A percentile compares a stretch with the other conserved stretches of the same genome.
Conservation (phyloP, 2,888 invertebrate genomes). For the Cetonia aurata region DNA sequence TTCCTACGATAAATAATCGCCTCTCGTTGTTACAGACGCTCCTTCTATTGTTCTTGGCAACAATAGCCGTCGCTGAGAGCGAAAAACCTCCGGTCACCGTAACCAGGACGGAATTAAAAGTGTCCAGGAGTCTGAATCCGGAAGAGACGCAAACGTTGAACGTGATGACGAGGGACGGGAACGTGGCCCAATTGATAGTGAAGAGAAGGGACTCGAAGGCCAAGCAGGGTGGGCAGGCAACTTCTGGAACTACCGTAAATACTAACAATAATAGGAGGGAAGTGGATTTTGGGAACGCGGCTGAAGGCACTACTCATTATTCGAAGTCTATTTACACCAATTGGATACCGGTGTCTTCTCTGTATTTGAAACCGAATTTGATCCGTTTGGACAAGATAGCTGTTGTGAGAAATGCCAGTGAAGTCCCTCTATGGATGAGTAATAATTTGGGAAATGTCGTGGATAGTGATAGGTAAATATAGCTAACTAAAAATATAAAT, state of each 20-base stretch:
- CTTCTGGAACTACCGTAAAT: slow-evolving; percentile 9
- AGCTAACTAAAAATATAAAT: background rate
- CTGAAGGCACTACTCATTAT: slow-evolving; percentile 22
- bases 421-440: slow-evolving; percentile 45
- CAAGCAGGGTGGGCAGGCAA: slow-evolving; percentile 27
- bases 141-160: slow-evolving; percentile 82
- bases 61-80: slow-evolving; percentile 55
- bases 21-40: slow-evolving; percentile 70
- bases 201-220: slow-evolving; percentile 76
- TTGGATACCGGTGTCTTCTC: slow-evolving; percentile 64
- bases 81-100: slow-evolving; percentile 67
- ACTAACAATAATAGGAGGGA: slow-evolving; percentile 18
- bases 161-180: slow-evolving; percentile 82
- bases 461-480: slow-evolving; percentile 61
- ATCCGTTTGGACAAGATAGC: slow-evolving; percentile 60
- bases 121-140: slow-evolving; percentile 82
- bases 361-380: slow-evolving; percentile 60
- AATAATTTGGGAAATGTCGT: slow-evolving; percentile 59
- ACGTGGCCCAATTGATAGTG: slow-evolving; percentile 81
- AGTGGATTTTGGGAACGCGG: slow-evolving; percentile 20
- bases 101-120: slow-evolving; percentile 81
- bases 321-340: slow-evolving; percentile 59
- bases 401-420: slow-evolving; percentile 59
- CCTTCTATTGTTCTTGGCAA: slow-evolving; percentile 62
- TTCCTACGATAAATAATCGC: slow-evolving; percentile 29